phyloP scores from a whole-genome alignment of 2,888 invertebrate species.

The Pomacea canaliculata region DNA sequence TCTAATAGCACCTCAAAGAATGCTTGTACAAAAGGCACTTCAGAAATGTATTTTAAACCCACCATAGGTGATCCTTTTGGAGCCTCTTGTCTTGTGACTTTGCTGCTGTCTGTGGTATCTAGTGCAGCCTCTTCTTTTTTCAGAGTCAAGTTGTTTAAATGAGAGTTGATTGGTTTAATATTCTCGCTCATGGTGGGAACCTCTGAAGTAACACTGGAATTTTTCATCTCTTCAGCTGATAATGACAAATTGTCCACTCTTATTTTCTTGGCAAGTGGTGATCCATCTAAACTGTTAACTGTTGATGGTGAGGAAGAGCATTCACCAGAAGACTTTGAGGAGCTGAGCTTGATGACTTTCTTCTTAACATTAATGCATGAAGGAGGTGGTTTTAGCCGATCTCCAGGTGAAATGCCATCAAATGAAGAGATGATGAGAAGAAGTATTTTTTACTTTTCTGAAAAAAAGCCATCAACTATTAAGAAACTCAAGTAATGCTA shows the following conservation, averaged over 20 bases:
- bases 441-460: neutral
- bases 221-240: neutral
- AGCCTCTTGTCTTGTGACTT: neutral
- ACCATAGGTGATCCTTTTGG: too few species aligned
- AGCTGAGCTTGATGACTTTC: conserved; percentile 55
- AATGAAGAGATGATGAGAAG: conserved; percentile 8
- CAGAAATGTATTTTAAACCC: neutral
- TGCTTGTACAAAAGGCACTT: neutral
- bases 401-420: conserved; percentile 10
- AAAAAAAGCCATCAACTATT: too few species aligned
- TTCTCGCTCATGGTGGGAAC: conserved; percentile 9
- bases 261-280: conserved; percentile 4
- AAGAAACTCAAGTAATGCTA: too few species aligned
- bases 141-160: conserved; percentile 1
- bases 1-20: too few species aligned
- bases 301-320: neutral
- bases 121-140: neutral
- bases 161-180: conserved; percentile 25
- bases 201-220: conserved; percentile 3
- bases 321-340: conserved; percentile 11
- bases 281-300: neutral
- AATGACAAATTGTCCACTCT: neutral
- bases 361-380: conserved; percentile 53
- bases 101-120: neutral
- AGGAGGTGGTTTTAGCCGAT: conserved; percentile 56